Conservation (phyloP, 2,113 vertebrate species). For the Sceloporus tristichus region DNA sequence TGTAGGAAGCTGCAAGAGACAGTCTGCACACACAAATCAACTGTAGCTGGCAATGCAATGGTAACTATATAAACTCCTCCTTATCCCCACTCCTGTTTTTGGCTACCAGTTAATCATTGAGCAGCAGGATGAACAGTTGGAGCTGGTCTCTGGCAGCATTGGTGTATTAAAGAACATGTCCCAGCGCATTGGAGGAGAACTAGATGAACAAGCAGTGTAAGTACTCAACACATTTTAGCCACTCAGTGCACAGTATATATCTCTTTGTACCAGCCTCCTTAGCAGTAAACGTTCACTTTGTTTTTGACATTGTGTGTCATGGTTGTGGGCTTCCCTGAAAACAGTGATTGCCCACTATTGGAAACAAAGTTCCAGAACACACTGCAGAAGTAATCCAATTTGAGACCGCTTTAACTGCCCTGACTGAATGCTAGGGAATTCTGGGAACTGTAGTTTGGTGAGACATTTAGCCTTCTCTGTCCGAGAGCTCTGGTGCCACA, state of each 20-base stretch:
- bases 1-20: conserved; percentile 22
- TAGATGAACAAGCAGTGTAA: conserved; percentile 98
- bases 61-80: conserved; percentile 51
- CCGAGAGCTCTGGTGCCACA: too few species aligned
- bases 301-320: not conserved
- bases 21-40: conserved; percentile 42
- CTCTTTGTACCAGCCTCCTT: not conserved
- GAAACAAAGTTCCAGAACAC: not conserved
- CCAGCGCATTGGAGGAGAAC: conserved; percentile 94
- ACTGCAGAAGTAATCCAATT: not conserved
- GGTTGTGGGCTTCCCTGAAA: not conserved
- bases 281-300: not conserved
- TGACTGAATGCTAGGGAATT: too few species aligned
- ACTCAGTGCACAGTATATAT: too few species aligned
- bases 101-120: conserved; percentile 89
- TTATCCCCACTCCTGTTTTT: conserved; percentile 50
- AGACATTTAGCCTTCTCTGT: too few species aligned
- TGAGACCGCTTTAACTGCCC: too few species aligned
- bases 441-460: too few species aligned
- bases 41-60: conserved; percentile 37
- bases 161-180: conserved; percentile 99
- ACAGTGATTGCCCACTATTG: too few species aligned
- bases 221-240: conserved; percentile 37
- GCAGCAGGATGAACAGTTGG: conserved; percentile 96
- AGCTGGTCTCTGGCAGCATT: conserved; percentile 96